phyloP scores from a whole-genome alignment of 2,888 invertebrate genomes.

The Hydraecia micacea region DNA sequence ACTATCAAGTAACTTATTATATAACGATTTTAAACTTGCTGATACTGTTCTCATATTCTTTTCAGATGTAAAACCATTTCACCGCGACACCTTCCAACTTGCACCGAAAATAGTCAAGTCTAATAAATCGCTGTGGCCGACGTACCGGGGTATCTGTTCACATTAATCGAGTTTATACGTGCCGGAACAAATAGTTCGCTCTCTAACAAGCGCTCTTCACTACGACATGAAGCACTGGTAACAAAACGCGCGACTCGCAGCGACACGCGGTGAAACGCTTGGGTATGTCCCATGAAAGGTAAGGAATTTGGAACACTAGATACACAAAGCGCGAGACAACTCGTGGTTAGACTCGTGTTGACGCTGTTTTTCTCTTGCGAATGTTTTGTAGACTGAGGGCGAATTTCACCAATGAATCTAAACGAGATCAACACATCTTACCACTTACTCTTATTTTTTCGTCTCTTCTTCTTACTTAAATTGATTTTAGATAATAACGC shows the following conservation, averaged over 20 bases:
- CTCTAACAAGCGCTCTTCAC: conserved; percentile 71
- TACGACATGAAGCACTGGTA: conserved; percentile 37
- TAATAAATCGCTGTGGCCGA: conserved; percentile 70
- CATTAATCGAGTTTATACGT: conserved; percentile 74
- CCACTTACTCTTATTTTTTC: too few species aligned
- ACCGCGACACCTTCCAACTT: conserved; percentile 37
- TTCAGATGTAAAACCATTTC: background rate
- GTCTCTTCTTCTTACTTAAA: too few species aligned
- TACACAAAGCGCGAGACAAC: background rate
- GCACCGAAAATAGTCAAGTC: conserved; percentile 63
- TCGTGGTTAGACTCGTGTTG: background rate
- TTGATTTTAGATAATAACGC: too few species aligned
- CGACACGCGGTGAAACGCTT: conserved; percentile 14
- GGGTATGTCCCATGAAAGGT: background rate
- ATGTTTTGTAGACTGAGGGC: background rate
- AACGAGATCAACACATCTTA: too few species aligned
- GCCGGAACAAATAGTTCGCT: conserved; percentile 76
- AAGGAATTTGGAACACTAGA: conserved; percentile 7
- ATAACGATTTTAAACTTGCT: background rate
- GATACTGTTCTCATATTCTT: background rate
- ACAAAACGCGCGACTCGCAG: conserved; percentile 34
- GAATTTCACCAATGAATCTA: background rate
- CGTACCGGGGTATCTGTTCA: conserved; percentile 74
- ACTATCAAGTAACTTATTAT: too few species aligned
- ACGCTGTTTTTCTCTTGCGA: background rate